phyloP scores from a whole-genome alignment of 2,113 vertebrate species.

The Centrocercus urophasianus region DNA sequence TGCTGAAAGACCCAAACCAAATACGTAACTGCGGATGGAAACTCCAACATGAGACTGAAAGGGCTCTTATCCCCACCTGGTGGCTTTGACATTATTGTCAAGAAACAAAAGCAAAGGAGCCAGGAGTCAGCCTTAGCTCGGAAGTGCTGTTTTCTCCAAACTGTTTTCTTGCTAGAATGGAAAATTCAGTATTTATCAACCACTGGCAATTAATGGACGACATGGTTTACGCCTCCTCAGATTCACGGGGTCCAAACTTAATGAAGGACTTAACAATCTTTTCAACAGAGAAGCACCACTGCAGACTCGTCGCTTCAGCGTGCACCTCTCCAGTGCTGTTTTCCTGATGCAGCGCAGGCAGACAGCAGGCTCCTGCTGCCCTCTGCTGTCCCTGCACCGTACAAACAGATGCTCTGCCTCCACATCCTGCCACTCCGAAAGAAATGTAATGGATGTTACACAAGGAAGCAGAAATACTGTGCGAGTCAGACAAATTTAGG shows the following conservation, averaged over 20 bases:
- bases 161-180: accelerated
- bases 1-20: accelerated
- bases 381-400: conserved; percentile 23
- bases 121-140: accelerated
- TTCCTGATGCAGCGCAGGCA: accelerated
- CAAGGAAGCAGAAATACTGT: accelerated
- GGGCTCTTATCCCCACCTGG: conserved; percentile 30
- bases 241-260: accelerated
- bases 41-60: accelerated
- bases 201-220: accelerated
- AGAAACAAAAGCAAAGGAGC: background rate
- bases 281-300: accelerated
- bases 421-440: accelerated
- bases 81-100: background rate
- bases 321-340: accelerated
- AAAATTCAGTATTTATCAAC: accelerated
- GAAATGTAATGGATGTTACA: accelerated
- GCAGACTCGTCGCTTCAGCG: accelerated
- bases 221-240: accelerated
- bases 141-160: accelerated
- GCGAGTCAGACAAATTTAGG: accelerated
- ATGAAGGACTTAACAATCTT: accelerated
- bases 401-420: background rate
- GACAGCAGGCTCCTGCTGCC: conserved; percentile 35
- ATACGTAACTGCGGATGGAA: accelerated